Conservation (phyloP, 1,140 invertebrate genomes). For the Chrysomallon squamiferum region DNA sequence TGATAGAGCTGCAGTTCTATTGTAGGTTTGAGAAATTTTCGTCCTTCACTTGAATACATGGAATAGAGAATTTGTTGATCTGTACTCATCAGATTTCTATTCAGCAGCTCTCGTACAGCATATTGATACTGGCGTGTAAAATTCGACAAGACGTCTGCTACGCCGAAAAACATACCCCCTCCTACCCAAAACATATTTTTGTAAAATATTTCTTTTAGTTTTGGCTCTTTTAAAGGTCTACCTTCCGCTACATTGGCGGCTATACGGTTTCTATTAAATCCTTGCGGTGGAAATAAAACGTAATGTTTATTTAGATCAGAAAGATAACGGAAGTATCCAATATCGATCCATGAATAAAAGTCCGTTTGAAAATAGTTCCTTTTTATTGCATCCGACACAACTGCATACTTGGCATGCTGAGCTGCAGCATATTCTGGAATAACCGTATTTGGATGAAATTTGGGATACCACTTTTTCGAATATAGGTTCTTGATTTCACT, state of each 20-base stretch:
- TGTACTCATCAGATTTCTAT: slow-evolving; percentile 21
- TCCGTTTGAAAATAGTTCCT: slow-evolving; percentile 21
- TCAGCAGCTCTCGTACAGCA: slow-evolving; percentile 21
- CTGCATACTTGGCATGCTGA: slow-evolving; percentile 32
- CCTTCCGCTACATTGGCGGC: background rate
- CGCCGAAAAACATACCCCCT: slow-evolving; percentile 20
- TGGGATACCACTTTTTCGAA: slow-evolving; percentile 19
- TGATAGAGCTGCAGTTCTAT: slow-evolving; percentile 28
- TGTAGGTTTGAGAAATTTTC: slow-evolving; percentile 16
- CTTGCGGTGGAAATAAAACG: background rate
- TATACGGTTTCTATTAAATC: background rate
- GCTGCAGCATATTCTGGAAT: slow-evolving; percentile 30
- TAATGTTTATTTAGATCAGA: background rate
- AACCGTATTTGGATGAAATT: slow-evolving; percentile 29
- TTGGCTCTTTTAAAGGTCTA: background rate
- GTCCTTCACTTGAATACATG: slow-evolving; percentile 23
- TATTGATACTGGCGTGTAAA: slow-evolving; percentile 17
- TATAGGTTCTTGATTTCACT: slow-evolving; percentile 29
- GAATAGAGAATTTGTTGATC: slow-evolving; percentile 43
- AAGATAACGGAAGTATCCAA: slow-evolving; percentile 24
- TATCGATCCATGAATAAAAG: slow-evolving; percentile 32
- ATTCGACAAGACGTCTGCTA: slow-evolving; percentile 2
- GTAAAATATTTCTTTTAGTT: slow-evolving; percentile 18
- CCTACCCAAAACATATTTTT: slow-evolving; percentile 24
- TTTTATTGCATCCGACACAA: slow-evolving; percentile 8